Percentiles rank a stretch among this genome's conserved stretches.
Conservation (phyloP, 2,888 invertebrate species). For the Bimastos eiseni region DNA sequence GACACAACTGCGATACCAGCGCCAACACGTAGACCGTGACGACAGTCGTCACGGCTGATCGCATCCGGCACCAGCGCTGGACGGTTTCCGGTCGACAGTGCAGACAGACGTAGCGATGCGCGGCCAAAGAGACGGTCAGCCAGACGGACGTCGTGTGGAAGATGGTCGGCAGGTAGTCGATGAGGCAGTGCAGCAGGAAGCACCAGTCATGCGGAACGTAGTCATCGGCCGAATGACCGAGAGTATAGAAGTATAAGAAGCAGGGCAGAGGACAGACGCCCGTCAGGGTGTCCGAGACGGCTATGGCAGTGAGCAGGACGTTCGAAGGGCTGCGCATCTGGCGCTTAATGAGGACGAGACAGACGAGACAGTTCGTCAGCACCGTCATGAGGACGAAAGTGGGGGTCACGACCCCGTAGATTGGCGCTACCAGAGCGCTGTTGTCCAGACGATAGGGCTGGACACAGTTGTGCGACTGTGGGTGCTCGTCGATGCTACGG, state of each 20-base stretch:
- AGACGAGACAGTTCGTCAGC: slow-evolving; percentile 87
- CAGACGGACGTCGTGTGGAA: slow-evolving; percentile 41
- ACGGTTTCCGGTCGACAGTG: slow-evolving; percentile 84
- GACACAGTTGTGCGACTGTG: no score
- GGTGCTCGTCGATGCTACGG: no score
- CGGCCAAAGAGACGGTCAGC: slow-evolving; percentile 41
- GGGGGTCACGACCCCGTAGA: slow-evolving; percentile 81
- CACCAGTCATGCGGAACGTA: slow-evolving; percentile 75
- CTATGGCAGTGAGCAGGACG: slow-evolving; percentile 88
- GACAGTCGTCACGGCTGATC: slow-evolving; percentile 74
- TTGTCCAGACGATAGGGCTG: not conserved
- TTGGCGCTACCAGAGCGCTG: not conserved
- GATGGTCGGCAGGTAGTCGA: slow-evolving; percentile 57
- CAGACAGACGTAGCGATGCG: slow-evolving; percentile 88
- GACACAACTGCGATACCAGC: not conserved
- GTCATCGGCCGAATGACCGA: slow-evolving; percentile 83
- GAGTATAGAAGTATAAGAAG: slow-evolving; percentile 87
- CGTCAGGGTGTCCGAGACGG: slow-evolving; percentile 89
- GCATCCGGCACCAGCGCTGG: slow-evolving; percentile 71
- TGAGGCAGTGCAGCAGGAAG: slow-evolving; percentile 69
- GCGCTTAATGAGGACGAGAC: slow-evolving; percentile 82
- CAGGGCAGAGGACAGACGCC: slow-evolving; percentile 66
- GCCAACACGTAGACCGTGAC: slow-evolving; percentile 70
- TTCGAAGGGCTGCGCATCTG: slow-evolving; percentile 92
- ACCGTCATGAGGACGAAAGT: slow-evolving; percentile 82